Conservation (phyloP, 1,140 invertebrate genomes). For the Lysiphlebus fabarum region DNA sequence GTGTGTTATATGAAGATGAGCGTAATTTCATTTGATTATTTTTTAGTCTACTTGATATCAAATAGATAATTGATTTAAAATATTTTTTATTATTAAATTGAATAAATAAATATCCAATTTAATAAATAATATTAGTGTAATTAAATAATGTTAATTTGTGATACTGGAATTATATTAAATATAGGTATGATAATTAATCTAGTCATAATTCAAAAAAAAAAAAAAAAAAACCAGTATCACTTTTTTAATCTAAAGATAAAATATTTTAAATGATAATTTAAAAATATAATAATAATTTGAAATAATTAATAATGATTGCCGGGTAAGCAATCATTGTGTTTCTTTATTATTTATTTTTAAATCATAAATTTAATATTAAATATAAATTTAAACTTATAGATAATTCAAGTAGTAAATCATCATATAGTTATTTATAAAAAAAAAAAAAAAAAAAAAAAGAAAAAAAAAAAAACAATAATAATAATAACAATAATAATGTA, state of each 20-base stretch:
- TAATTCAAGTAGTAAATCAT: constrained; percentile 14
- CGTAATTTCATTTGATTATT: constrained; percentile 2
- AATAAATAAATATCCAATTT: too few relatives aligned
- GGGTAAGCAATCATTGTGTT: constrained; percentile 5
- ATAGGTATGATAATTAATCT: constrained; percentile 26
- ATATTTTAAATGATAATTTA: too few relatives aligned
- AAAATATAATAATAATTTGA: not conserved
- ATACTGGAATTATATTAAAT: constrained; percentile 7
- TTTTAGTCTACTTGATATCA: not conserved
- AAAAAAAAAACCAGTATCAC: not conserved
- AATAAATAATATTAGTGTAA: too few relatives aligned
- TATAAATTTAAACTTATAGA: constrained; percentile 5
- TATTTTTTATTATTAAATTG: constrained; percentile 4
- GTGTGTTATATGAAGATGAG: constrained; percentile 10
- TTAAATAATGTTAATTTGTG: too few relatives aligned
- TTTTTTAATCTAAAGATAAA: too few relatives aligned
- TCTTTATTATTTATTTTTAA: constrained; percentile 9
- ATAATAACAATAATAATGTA: too few relatives aligned
- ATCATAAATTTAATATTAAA: constrained; percentile 1
- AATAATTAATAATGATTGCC: not conserved
- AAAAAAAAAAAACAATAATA: too few relatives aligned
- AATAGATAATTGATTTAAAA: not conserved
- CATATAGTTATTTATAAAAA: constrained; percentile 14
- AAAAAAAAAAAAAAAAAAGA: too few relatives aligned
- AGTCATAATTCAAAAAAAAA: constrained; percentile 30